Evolutionary conservation across 2,113 vertebrate genomes (phyloP).

Genomic region (Platycercus adscitus): DNA sequence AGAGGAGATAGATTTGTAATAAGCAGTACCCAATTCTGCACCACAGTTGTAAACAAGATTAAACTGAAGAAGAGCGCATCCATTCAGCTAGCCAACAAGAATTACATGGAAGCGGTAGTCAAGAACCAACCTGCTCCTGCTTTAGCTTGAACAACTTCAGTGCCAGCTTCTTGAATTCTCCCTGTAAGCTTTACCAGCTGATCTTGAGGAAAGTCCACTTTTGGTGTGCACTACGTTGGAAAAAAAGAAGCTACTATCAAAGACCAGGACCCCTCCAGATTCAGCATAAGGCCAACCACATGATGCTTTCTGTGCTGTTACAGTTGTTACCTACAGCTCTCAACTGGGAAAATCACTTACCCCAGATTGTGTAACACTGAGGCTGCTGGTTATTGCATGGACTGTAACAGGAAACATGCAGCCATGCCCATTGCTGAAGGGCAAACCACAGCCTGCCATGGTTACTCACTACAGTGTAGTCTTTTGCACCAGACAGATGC

Average conservation of each 20-base stretch:
- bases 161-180: slow-evolving; percentile 96
- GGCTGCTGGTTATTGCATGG: neutral
- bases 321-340: neutral
- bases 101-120: neutral
- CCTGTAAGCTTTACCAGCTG: slow-evolving; percentile 83
- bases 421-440: neutral
- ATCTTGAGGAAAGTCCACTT: slow-evolving; percentile 93
- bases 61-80: neutral
- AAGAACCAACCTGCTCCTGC: slow-evolving; percentile 86
- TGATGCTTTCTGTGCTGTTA: accelerated
- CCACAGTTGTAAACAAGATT: neutral
- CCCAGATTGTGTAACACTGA: neutral
- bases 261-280: neutral
- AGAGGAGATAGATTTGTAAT: neutral
- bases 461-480: neutral
- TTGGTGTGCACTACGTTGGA: slow-evolving; percentile 85
- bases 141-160: slow-evolving; percentile 97
- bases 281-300: neutral
- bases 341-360: neutral
- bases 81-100: neutral
- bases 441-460: neutral
- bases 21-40: neutral
- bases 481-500: neutral
- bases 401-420: neutral
- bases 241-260: neutral